These are phyloP conservation scores for Istiophorus platypterus DNA, from an alignment of 2,113 vertebrate genomes.

Conservation along the genomic window DNA sequence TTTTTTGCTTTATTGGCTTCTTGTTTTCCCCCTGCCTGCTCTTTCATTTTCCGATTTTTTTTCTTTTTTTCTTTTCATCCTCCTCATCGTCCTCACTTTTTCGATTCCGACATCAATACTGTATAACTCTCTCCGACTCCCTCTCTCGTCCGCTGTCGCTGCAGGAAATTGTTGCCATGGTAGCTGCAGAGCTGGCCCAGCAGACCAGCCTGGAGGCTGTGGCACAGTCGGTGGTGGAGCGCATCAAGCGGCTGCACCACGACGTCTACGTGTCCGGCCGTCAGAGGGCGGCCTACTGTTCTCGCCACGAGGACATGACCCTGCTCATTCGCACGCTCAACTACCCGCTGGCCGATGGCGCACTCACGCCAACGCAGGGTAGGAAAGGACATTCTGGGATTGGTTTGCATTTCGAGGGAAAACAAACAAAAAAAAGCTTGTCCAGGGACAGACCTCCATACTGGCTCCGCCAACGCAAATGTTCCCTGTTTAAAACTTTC, in stretches of 20 bases:
- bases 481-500: neutral
- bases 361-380: conserved; percentile 91
- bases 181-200: conserved; percentile 95
- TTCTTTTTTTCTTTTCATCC: neutral
- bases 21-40: neutral
- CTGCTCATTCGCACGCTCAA: conserved; percentile 95
- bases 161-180: conserved; percentile 98
- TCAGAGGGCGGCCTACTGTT: conserved; percentile 90
- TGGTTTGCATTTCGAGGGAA: neutral
- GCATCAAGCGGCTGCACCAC: conserved; percentile 92
- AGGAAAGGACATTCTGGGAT: conserved; percentile 9
- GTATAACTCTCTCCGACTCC: conserved; percentile 2
- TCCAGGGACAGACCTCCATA: neutral
- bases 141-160: neutral
- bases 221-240: conserved; percentile 96
- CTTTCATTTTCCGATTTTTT: neutral
- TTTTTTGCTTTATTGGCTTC: neutral
- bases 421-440: neutral
- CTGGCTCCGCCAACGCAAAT: neutral
- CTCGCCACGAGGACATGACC: conserved; percentile 97
- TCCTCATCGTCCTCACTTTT: neutral
- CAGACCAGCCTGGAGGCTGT: conserved; percentile 91
- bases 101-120: neutral
- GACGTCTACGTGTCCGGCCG: conserved; percentile 93
- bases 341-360: conserved; percentile 89